A percentile compares a stretch with the other conserved stretches of the same genome.
phyloP scores from a whole-genome alignment of 2,797 vertebrate species.

The Eospalax fontanierii region DNA sequence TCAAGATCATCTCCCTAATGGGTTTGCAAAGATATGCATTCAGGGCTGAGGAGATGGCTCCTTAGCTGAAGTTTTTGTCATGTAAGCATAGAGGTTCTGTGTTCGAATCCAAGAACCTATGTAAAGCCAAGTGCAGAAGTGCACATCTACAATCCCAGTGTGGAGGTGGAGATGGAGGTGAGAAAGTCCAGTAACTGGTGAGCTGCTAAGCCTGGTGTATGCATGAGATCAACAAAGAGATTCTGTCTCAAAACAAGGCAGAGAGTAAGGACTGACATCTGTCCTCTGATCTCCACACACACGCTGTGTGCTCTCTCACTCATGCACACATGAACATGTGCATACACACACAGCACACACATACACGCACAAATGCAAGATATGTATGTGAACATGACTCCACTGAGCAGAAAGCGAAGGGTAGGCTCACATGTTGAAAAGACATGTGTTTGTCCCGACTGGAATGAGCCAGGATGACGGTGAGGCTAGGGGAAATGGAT shows the following conservation, averaged over 20 bases:
- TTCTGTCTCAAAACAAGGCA: neutral
- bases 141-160: neutral
- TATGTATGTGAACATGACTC: neutral
- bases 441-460: neutral
- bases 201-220: neutral
- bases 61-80: neutral
- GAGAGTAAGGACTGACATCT: neutral
- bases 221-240: neutral
- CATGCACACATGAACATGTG: neutral
- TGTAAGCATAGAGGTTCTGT: neutral
- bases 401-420: neutral
- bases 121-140: neutral
- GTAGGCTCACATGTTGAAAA: neutral
- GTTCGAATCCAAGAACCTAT: neutral
- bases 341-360: no score
- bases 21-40: neutral
- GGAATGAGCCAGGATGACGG: neutral
- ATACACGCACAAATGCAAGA: neutral
- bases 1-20: neutral
- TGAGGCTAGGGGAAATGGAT: neutral
- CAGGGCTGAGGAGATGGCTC: neutral
- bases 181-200: no score
- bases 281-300: neutral
- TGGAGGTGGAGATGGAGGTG: no score
- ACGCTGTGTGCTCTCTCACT: neutral